Base-by-base conservation (phyloP, 92 coral and sea anemone genomes). In the Zoanthus sansibaricus region DNA sequence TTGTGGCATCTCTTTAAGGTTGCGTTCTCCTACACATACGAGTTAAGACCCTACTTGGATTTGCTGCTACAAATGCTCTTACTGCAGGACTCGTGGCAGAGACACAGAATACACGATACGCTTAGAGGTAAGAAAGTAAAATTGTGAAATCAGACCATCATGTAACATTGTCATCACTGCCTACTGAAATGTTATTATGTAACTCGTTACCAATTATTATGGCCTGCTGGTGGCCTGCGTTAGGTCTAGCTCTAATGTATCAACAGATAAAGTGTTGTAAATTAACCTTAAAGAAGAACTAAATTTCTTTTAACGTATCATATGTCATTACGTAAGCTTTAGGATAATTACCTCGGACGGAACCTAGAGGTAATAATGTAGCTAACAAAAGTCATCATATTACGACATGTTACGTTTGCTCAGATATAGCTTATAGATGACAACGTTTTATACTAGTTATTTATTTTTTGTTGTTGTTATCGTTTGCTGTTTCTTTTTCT, bases 41-140 rank as follows among this genome's bases (percentile, higher is more conserved):
- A 97, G 76, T 82, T 97, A 89, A 92, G 97, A 64, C 99, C 99
- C 11, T 97, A 93, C 85, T 84, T 97, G 67, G 99, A 97, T 88
- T 91, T 97, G 89, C 79, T 97, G 76, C 93, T 95, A 64, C 97
- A 97, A 82, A 97, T 97, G 98, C 75, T 95, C 45, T 93, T 97
- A 7, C 91, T 97, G n/a, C 90, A 94, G n/a, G 99, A 97, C 84
- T 92, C 99, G 13, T 97, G 99, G 99, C 99, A 97, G 91, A 97
- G 89, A 42, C 99, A 97, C 88, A 93, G 99, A 46, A 92, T 97
- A 71, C 94, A 95, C 83, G 96, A 97, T 83, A 94, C 98, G 14
- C 94, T 97, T 18, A 94, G 95, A 95, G 99, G 99, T 96, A 67
- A 85, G 76, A 64, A 7, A 4, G 66, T 58, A 17, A 58, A 15